Conservation (phyloP, 2,113 vertebrate species). For the Globicephala melas region DNA sequence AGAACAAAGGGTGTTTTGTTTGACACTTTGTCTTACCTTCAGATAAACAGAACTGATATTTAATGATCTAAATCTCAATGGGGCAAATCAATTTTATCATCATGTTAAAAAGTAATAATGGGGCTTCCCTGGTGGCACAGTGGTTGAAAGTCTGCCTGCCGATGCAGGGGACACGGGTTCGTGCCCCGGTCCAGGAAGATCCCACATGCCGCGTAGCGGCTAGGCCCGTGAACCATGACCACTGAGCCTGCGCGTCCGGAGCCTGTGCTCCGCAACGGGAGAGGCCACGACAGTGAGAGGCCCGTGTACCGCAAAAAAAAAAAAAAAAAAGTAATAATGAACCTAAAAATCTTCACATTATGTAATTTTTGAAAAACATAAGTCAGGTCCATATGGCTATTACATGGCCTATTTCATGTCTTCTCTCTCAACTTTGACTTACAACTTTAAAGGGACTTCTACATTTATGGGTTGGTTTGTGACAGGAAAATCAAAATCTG, state of each 20-base stretch:
- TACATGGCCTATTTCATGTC: conserved; percentile 8
- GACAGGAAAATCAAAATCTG: conserved; percentile 35
- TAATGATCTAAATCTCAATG: conserved; percentile 94
- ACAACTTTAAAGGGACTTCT: conserved; percentile 1
- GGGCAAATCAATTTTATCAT: not conserved
- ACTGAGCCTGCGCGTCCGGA: too few species aligned
- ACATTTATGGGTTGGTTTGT: not conserved
- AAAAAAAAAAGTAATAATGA: conserved; percentile 24
- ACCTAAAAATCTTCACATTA: not conserved
- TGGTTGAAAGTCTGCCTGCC: too few species aligned
- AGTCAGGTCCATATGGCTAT: not conserved
- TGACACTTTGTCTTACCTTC: conserved; percentile 95
- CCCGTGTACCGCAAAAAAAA: too few species aligned
- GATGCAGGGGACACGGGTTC: too few species aligned
- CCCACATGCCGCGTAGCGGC: too few species aligned
- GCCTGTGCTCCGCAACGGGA: too few species aligned
- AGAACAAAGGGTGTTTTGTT: conserved; percentile 82
- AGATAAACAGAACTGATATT: conserved; percentile 98
- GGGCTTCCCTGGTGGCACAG: too few species aligned
- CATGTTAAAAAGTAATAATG: conserved; percentile 28
- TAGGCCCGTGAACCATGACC: too few species aligned
- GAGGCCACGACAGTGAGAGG: too few species aligned
- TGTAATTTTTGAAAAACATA: conserved; percentile 11
- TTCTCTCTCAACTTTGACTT: conserved; percentile 24
- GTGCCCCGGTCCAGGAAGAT: too few species aligned